Evolutionary conservation across 2,888 invertebrate genomes (phyloP), one percentile per base, ranked within the genome.

Genomic region (Aproaerema taeniolella): DNA sequence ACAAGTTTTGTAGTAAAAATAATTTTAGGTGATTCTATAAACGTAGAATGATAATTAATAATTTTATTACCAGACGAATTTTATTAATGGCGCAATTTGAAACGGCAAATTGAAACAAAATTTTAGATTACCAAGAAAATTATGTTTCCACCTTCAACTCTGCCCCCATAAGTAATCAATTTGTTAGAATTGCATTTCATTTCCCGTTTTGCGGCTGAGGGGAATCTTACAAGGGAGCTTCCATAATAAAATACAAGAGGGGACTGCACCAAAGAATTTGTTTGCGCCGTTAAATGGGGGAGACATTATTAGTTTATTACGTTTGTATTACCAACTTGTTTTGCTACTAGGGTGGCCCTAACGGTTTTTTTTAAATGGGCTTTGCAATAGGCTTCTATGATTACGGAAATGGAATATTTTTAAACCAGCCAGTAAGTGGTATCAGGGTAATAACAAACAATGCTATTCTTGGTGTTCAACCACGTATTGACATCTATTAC

Each of bases 241-340:
- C 20, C 20, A 8, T 4, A 20, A 20, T 20, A 20, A 20, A n/a
- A n/a, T n/a, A 4, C 20, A 14, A 24, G 24, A 28, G 29, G 29
- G 36, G 26, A 26, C 16, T 38, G 20, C 37, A 37, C 12, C 24
- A 20, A 20, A 20, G 38, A 31, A 38, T 38, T 38, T 38, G 38
- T 38, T 38, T 38, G 25, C 38, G 14, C 14, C 10, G 25, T 25
- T 38, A 10, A 31, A 31, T 31, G 38, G 25, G 38, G 14, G 24
- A 10, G 38, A 14, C 11, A 15, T 6, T 20, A 20, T 20, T 20
- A 20, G 24, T 15, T 24, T 34, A 34, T 34, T 33, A 33, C 24
- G 32, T 24, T 33, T n/a, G n/a, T 25, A 26, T 34, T 34, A 25
- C 34, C 13, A 25, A 34, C 34, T 25, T 34, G 25, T 34, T 20